Evolutionary conservation across 2,113 vertebrate genomes (phyloP).

Genomic region (Xyrauchen texanus): DNA sequence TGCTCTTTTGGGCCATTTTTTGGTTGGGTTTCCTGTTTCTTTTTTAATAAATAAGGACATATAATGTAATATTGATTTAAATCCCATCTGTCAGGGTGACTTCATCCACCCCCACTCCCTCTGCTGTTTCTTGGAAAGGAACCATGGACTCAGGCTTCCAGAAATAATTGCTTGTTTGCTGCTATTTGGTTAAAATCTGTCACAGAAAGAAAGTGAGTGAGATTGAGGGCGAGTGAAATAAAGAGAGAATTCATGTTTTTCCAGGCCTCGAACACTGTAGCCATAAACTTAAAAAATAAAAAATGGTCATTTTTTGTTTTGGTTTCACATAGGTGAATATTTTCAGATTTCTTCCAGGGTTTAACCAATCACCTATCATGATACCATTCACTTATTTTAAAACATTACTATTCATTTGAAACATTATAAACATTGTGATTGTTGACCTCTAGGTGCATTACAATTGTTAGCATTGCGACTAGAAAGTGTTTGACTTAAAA

Average conservation of each 20-base stretch:
- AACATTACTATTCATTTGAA: too few relatives aligned
- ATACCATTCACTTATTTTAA: too few relatives aligned
- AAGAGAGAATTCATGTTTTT: conserved; percentile 43
- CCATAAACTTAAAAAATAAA: not conserved
- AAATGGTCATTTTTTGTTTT: too few relatives aligned
- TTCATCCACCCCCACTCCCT: conserved; percentile 67
- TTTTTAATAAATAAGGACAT: conserved; percentile 69
- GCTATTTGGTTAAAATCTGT: conserved; percentile 78
- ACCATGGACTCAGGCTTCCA: conserved; percentile 67
- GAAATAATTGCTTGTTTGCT: conserved; percentile 80
- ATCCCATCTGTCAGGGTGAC: conserved; percentile 79
- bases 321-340: too few relatives aligned
- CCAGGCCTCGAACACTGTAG: conserved; percentile 40
- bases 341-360: too few relatives aligned
- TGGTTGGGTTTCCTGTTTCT: conserved; percentile 61
- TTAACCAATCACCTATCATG: too few relatives aligned
- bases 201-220: conserved; percentile 55
- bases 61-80: conserved; percentile 79
- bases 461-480: too few relatives aligned
- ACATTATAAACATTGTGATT: too few relatives aligned
- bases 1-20: conserved; percentile 57
- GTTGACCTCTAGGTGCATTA: too few relatives aligned
- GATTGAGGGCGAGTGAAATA: conserved; percentile 49
- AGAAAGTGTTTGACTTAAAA: too few relatives aligned
- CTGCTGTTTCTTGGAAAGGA: conserved; percentile 69